phyloP scores from a whole-genome alignment of 1,140 invertebrate genomes.

The Lasioglossum baleicum region DNA sequence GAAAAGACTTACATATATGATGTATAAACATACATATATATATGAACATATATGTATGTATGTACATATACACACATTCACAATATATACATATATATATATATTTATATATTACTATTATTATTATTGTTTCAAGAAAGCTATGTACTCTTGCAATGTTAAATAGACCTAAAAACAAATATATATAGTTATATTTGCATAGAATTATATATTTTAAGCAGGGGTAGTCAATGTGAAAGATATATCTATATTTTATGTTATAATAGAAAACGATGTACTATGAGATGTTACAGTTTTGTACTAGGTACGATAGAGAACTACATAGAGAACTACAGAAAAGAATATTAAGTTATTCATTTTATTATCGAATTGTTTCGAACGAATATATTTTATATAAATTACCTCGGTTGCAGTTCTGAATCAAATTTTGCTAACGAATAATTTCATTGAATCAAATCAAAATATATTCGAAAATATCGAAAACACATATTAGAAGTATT shows the following conservation, averaged over 20 bases:
- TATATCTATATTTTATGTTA: constrained; percentile 50
- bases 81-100: constrained; percentile 39
- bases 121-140: constrained; percentile 59
- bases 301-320: no score
- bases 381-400: neutral
- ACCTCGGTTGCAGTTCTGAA: neutral
- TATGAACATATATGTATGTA: constrained; percentile 29
- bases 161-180: constrained; percentile 46
- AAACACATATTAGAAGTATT: constrained; percentile 14
- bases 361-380: neutral
- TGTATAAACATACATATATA: constrained; percentile 41
- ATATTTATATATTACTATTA: constrained; percentile 36
- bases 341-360: constrained; percentile 15
- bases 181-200: constrained; percentile 55
- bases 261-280: constrained; percentile 23
- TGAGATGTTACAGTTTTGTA: constrained; percentile 29
- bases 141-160: constrained; percentile 47
- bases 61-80: constrained; percentile 34
- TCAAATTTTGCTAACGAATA: neutral
- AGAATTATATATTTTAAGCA: constrained; percentile 47
- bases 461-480: neutral
- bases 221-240: constrained; percentile 25
- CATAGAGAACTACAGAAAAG: neutral
- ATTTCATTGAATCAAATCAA: neutral
- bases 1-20: constrained; percentile 62